Evolutionary conservation across 2,797 vertebrate genomes (phyloP).

Genomic region (Neomorphus geoffroyi): DNA sequence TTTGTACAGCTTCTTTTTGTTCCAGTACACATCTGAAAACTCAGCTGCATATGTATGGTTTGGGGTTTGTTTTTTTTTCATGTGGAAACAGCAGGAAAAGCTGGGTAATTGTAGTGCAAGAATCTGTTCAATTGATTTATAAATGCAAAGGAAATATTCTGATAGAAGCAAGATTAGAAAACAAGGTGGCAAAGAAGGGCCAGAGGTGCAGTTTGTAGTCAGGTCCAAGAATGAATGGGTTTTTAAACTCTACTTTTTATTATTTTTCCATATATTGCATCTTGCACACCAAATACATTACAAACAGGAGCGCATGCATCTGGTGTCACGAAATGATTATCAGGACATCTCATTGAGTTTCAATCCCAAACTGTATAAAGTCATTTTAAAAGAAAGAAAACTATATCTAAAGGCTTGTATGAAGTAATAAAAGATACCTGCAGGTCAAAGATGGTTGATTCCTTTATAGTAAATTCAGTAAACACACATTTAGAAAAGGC

Average conservation of each 20-base stretch:
- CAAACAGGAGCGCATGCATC: neutral
- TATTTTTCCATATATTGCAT: neutral
- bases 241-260: neutral
- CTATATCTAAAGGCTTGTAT: neutral
- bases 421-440: neutral
- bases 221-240: neutral
- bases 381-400: neutral
- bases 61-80: neutral
- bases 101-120: neutral
- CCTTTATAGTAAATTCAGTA: neutral
- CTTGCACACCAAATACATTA: neutral
- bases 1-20: neutral
- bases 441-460: neutral
- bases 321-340: neutral
- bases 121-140: neutral
- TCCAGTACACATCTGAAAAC: neutral
- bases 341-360: neutral
- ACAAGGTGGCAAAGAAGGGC: neutral
- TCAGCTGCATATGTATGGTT: neutral
- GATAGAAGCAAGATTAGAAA: neutral
- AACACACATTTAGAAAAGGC: neutral
- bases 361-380: neutral
- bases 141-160: neutral
- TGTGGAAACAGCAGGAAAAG: neutral
- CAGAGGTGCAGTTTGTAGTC: neutral